Evolutionary conservation across 2,797 vertebrate genomes (phyloP), one percentile per base, ranked within the genome.

Genomic region (Oreonectes daqikongensis): DNA sequence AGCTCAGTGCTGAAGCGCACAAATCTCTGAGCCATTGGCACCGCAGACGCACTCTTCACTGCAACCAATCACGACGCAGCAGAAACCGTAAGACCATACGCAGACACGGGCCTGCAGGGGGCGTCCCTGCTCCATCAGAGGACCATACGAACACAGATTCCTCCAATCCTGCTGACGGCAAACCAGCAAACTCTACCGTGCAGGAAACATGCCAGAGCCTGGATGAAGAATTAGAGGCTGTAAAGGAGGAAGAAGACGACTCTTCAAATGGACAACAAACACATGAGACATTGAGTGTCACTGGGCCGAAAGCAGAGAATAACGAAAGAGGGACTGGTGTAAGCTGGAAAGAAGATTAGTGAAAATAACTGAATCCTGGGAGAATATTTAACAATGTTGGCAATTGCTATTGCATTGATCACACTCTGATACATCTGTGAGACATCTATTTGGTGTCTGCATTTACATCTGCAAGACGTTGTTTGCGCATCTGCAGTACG

Each of bases 11-110:
- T 0, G 95, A 97, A 82, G 96, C 95, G 18, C 93, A 95, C 2
- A 75, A 85, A 11, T 96, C 96, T 55, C 89, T 97, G 0, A 93
- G 90, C 77, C 93, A 95, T 48, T 97, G 96, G 96, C 94, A 95
- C 53, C 92, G 94, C 60, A 88, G 96, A 57, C 89, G 95, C 5
- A 97, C 96, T 0, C 85, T 95, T 72, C 89, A 96, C 78, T 91
- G 90, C 83, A 86, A 89, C 85, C 85, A 91, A 2, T 88, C 90
- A 0, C 87, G 85, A 0, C 83, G 72, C 38, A 76, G 88, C 84
- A 57, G 65, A 4, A 82, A 83, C 55, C 74, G 90, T 4, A 84
- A 74, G 60, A 92, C 92, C 59, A 86, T 89, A 38, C 88, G 88
- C 61, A 88, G 89, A 75, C 83, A 82, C n/a, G 1, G 24, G 0